Evolutionary conservation across 1,140 invertebrate genomes (phyloP), one percentile per base, ranked within the genome.

Genomic region (Laupala kohalensis): DNA sequence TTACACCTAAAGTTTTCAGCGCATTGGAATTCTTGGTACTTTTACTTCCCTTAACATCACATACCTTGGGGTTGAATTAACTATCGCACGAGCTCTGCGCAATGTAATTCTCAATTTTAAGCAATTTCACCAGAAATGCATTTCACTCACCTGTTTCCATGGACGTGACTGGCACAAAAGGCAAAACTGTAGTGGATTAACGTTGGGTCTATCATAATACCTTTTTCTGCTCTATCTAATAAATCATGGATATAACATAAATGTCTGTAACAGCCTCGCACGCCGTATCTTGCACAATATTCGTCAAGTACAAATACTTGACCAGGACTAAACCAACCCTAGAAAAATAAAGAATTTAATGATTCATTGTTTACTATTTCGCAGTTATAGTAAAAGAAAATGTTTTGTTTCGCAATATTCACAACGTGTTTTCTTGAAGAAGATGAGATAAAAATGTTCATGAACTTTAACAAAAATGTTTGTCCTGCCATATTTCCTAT

Each of bases 301-400:
- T 99, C 97, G 81, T 99, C 97, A 68, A 99, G 82, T 12, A 98
- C 94, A 83, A 99, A 99, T 15, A 99, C 89, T 86, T 99, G 97
- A 6, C 96, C 97, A 0, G 97, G 97, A 76, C 96, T 98, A 80
- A 99, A 99, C 97, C 97, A 99, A 74, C 97, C 97, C 93, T 95
- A 79, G 25, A 82, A 77, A 30, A 64, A 67, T 24, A 37, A 6
- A 37, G 15, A 37, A 37, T 37, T 6, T 37, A 37, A 37, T 37
- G 30, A 37, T 37, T 6, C 19, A 53, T 53, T 53, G 1, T 13
- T 13, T 53, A n/a, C n/a, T n/a, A n/a, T n/a, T n/a, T n/a, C n/a
- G n/a, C n/a, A n/a, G n/a, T n/a, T n/a, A n/a, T n/a, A n/a, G n/a
- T n/a, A n/a, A n/a, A n/a, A n/a, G n/a, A n/a, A n/a, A n/a, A n/a